A percentile compares a stretch with the other conserved stretches of the same genome.
phyloP scores from a whole-genome alignment of 2,797 vertebrate genomes.

The Coccyzus lansbergi region DNA sequence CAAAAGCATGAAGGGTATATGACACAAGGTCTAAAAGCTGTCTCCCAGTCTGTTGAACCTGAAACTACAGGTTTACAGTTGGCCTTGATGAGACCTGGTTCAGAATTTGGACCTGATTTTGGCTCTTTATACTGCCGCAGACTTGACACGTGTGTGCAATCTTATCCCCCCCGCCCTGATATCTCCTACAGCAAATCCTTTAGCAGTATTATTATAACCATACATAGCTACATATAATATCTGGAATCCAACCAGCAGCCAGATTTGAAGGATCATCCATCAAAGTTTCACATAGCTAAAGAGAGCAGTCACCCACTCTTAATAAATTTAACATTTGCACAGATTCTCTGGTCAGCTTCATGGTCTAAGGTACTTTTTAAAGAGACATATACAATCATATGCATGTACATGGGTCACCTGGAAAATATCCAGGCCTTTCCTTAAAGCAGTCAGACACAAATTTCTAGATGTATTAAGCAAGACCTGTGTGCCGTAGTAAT shows the following conservation, averaged over 20 bases:
- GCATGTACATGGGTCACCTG: constrained; percentile 28
- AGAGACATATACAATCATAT: constrained; percentile 43
- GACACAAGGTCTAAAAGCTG: neutral
- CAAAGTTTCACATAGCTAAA: constrained; percentile 57
- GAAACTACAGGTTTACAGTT: neutral
- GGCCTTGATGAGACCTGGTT: neutral
- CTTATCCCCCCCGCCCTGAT: neutral
- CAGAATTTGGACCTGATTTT: neutral
- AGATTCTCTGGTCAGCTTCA: constrained; percentile 62
- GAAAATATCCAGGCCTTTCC: constrained; percentile 60
- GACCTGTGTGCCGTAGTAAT: constrained; percentile 15
- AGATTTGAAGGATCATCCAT: constrained; percentile 49
- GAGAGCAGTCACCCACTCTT: constrained; percentile 54
- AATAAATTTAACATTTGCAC: constrained; percentile 67
- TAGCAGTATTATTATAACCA: constrained; percentile 14
- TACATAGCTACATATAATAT: constrained; percentile 20
- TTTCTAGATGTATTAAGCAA: constrained; percentile 27
- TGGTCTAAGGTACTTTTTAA: constrained; percentile 20
- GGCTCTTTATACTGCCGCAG: neutral
- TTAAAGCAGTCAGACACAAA: constrained; percentile 42
- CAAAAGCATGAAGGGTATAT: neutral
- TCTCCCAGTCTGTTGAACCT: neutral
- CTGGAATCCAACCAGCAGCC: constrained; percentile 49
- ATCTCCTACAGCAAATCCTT: neutral
- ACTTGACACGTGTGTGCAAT: neutral